These are phyloP conservation scores for Gambusia affinis DNA, from an alignment of 2,113 vertebrate species.

Conservation along the genomic window DNA sequence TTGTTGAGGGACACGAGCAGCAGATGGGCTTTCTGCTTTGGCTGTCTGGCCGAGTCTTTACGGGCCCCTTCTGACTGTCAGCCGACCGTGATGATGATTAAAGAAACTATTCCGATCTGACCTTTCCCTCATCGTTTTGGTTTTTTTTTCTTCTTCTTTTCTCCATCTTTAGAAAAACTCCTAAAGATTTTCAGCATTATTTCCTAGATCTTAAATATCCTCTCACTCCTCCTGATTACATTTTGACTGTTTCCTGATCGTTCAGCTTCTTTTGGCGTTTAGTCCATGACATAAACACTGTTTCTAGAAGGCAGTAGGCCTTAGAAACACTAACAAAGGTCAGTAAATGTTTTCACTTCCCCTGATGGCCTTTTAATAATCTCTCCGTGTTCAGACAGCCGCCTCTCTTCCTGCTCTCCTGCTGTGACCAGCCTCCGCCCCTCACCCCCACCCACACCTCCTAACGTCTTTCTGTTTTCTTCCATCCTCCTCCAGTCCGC, in stretches of 20 bases:
- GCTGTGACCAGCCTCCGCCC: neutral
- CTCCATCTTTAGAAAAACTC: neutral
- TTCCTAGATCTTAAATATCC: neutral
- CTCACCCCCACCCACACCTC: too few relatives aligned
- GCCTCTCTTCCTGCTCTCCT: slow-evolving; percentile 6
- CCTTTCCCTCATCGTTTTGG: slow-evolving; percentile 10
- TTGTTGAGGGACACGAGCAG: slow-evolving; percentile 67
- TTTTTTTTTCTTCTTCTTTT: too few relatives aligned
- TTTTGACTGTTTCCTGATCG: neutral
- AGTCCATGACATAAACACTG: neutral
- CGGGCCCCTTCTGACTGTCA: slow-evolving; percentile 52
- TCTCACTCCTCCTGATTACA: neutral
- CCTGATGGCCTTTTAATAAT: slow-evolving; percentile 34
- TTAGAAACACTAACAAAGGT: slow-evolving; percentile 19
- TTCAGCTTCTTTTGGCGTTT: neutral
- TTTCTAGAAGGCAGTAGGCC: neutral
- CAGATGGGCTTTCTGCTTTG: slow-evolving; percentile 71
- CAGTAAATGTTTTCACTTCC: slow-evolving; percentile 31
- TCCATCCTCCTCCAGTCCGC: too few relatives aligned
- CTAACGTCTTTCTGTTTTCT: too few relatives aligned
- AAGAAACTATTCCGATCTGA: slow-evolving; percentile 56
- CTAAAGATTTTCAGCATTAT: neutral
- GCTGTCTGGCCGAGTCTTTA: slow-evolving; percentile 43
- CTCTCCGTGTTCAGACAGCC: neutral
- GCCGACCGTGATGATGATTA: slow-evolving; percentile 76